These are phyloP conservation scores for Uria lomvia DNA, from an alignment of 2,113 vertebrate genomes.

Conservation along the genomic window DNA sequence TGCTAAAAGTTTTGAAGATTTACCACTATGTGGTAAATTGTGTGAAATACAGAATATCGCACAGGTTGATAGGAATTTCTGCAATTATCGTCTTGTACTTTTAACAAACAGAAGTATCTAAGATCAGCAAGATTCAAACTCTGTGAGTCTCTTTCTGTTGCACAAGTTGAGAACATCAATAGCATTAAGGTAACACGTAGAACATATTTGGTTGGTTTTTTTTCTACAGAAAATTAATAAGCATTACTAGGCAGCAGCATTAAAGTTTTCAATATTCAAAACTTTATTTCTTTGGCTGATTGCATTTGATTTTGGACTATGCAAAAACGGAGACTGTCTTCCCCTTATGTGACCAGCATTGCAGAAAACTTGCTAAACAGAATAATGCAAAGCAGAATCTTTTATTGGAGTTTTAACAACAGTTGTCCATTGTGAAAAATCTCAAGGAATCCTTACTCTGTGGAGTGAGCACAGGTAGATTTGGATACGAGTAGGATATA, in stretches of 20 bases:
- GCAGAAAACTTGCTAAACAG: not conserved
- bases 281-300: not conserved
- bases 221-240: not conserved
- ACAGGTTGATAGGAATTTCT: not conserved
- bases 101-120: not conserved
- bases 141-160: not conserved
- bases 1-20: not conserved
- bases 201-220: not conserved
- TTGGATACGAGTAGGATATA: not conserved
- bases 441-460: not conserved
- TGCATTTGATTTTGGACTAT: not conserved
- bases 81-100: not conserved
- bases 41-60: not conserved
- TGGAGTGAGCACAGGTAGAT: fast-evolving
- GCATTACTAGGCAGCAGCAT: not conserved
- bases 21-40: not conserved
- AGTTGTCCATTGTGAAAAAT: fast-evolving
- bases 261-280: not conserved
- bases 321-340: not conserved
- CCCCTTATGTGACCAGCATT: not conserved
- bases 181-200: not conserved
- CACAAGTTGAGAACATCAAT: not conserved
- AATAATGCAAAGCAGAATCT: not conserved
- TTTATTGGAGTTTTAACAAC: not conserved
- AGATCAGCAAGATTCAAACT: not conserved